Percentiles rank a stretch among this genome's conserved stretches.
Conservation (phyloP, 2,888 invertebrate genomes). For the Torymus texanus region DNA sequence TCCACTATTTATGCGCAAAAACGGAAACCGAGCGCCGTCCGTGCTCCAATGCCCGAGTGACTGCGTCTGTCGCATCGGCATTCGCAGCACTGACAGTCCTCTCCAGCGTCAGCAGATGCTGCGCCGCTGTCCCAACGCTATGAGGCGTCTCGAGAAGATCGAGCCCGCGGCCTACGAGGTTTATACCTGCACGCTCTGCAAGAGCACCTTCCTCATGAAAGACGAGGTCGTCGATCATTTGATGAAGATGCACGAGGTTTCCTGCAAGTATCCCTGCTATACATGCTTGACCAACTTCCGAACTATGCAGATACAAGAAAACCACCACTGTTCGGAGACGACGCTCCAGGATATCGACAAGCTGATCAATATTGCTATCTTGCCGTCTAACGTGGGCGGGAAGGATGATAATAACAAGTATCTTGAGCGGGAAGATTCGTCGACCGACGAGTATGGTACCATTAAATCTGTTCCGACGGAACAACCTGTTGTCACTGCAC, state of each 20-base stretch:
- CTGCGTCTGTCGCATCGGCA: conserved; percentile 53
- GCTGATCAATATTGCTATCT: conserved; percentile 51
- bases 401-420: conserved; percentile 32
- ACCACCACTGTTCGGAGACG: conserved; percentile 51
- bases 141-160: conserved; percentile 53
- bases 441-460: conserved; percentile 44
- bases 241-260: conserved; percentile 56
- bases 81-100: conserved; percentile 42
- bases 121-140: conserved; percentile 52
- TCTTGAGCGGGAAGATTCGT: conserved; percentile 43
- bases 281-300: conserved; percentile 53
- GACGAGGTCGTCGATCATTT: conserved; percentile 55
- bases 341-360: conserved; percentile 51
- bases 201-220: conserved; percentile 56
- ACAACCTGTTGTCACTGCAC: no score
- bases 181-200: conserved; percentile 54
- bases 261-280: conserved; percentile 55
- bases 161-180: conserved; percentile 56
- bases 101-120: conserved; percentile 52
- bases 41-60: conserved; percentile 55
- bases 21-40: conserved; percentile 8
- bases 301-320: conserved; percentile 48
- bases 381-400: conserved; percentile 39
- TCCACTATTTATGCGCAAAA: conserved; percentile 10
- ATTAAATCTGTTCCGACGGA: conserved; percentile 8